A percentile compares a stretch with the other conserved stretches of the same genome.
Evolutionary conservation across 1,140 invertebrate species (phyloP).

Genomic region (Brachionus manjavacas): DNA sequence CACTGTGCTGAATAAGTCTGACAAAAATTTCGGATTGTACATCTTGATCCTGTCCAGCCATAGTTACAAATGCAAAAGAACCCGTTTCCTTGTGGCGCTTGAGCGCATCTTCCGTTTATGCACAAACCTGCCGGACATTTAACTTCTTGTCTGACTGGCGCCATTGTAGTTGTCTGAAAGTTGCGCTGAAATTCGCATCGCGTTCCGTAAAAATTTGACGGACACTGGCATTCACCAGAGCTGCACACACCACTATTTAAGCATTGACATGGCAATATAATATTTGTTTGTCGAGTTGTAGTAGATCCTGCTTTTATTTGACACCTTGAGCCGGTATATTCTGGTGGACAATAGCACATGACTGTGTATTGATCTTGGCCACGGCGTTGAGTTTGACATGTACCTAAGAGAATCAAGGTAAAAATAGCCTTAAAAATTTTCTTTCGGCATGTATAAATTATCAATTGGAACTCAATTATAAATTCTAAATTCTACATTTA

Average conservation of each 20-base stretch:
- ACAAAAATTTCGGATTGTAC: constrained; percentile 36
- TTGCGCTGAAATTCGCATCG: constrained; percentile 22
- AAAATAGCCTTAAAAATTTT: too few relatives aligned
- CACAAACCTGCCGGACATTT: constrained; percentile 12
- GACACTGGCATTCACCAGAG: constrained; percentile 12
- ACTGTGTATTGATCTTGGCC: constrained; percentile 37
- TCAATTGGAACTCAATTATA: too few relatives aligned
- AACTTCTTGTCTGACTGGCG: background rate
- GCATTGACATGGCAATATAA: constrained; percentile 20
- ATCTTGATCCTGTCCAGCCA: constrained; percentile 34
- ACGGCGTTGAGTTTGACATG: constrained; percentile 17
- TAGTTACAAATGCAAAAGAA: constrained; percentile 34
- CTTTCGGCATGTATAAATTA: too few relatives aligned
- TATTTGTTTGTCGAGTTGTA: background rate
- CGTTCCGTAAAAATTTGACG: constrained; percentile 20
- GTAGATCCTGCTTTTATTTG: background rate
- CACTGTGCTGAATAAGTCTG: background rate
- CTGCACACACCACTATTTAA: constrained; percentile 19
- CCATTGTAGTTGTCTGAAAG: background rate
- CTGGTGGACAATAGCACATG: constrained; percentile 11
- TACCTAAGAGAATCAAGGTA: background rate
- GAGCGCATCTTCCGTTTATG: constrained; percentile 1
- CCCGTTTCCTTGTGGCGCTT: background rate
- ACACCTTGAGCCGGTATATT: constrained; percentile 20
- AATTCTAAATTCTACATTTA: too few relatives aligned